Evolutionary conservation across 2,113 vertebrate species (phyloP).

Genomic region (human): GRCh38 chr3:37768501-37769000

Average conservation of each 20-base stretch:
- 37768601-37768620: conserved; percentile 53
- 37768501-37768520: conserved; percentile 20
- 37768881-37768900: neutral
- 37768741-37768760: neutral
- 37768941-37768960: neutral
- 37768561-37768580: neutral
- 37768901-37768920: neutral
- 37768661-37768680: neutral
- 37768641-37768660: conserved; percentile 7
- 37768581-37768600: conserved; percentile 38
- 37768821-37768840: neutral
- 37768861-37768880: neutral
- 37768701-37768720: conserved; percentile 46
- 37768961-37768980: neutral
- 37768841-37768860: fast-evolving
- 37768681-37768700: conserved; percentile 27
- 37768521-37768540: neutral
- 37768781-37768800: neutral
- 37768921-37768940: neutral
- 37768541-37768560: conserved; percentile 38
- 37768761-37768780: neutral
- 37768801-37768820: neutral
- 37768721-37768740: neutral
- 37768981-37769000: neutral
- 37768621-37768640: conserved; percentile 18